Base-by-base conservation (phyloP, 2,797 vertebrate species). In the Denticeps clupeoides region DNA sequence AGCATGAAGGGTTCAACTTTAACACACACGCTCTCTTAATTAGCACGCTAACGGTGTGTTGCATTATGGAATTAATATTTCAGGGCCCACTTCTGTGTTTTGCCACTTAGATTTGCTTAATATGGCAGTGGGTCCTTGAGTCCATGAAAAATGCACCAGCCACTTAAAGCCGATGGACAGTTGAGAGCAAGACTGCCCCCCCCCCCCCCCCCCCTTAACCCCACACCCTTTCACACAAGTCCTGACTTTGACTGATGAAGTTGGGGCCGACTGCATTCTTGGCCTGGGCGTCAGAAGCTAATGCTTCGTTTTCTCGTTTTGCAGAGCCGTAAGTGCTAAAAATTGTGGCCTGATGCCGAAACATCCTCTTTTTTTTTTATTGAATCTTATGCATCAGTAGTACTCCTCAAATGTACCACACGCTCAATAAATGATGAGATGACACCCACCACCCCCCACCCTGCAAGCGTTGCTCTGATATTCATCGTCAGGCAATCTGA, bases 371-470 rank as follows among this genome's bases (percentile, higher is more conserved):
- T 72, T 75, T 81, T 73, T 74, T 70, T 72, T 75, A 81, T 81
- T 78, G 74, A 82, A 76, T 74, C 74, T 70, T 51, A 73, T 47
- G 73, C 63, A 67, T 76, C 62, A 51, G 51, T 64, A 77, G 78
- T 73, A 79, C 83, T 83, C 72, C 74, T 83, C 79, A 83, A 78
- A 77, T 74, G 75, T 78, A 83, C 80, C 65, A 48, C 26, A 33
- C 24, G 11, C 51, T 85, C 78, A 86, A 85, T 84, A 75, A 86
- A 86, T 83, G 55, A 86, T 85, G 84, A 75, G 86, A 86, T 83
- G 55, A 86, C 67, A 47, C 53, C 58, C 69, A 60, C 69, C 49
- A 59, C 67, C 67, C 66, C 57, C 69, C 21, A 18, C 16, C 35
- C 35, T n/a, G n/a, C 35, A 10, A 38, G 35, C 35, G 10, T 70